Evolutionary conservation across 2,888 invertebrate species (phyloP).

Genomic region (Tetramorium bicarinatum): DNA sequence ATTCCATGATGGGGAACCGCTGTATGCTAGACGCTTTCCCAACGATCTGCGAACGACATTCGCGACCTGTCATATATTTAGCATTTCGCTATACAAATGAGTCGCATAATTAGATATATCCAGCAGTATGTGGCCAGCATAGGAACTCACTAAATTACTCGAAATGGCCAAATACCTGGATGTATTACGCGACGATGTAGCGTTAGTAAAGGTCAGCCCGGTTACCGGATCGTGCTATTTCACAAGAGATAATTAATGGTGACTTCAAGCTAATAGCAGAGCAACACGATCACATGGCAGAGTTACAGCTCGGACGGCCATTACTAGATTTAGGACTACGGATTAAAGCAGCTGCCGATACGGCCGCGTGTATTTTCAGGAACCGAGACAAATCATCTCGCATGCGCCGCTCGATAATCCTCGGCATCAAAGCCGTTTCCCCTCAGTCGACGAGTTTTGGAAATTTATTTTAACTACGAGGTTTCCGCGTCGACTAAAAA

Average conservation of each 20-base stretch:
- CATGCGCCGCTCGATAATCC: slow-evolving; percentile 25
- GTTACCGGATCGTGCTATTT: slow-evolving; percentile 72
- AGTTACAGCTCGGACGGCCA: slow-evolving; percentile 63
- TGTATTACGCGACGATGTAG: slow-evolving; percentile 77
- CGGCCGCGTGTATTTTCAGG: slow-evolving; percentile 15
- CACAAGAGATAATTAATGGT: slow-evolving; percentile 77
- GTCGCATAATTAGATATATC: slow-evolving; percentile 65
- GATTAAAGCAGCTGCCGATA: slow-evolving; percentile 60
- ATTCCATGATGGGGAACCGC: neutral
- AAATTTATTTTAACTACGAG: slow-evolving; percentile 2
- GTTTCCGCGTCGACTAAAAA: neutral
- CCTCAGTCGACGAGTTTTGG: neutral
- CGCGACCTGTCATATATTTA: slow-evolving; percentile 42
- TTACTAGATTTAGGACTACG: slow-evolving; percentile 66
- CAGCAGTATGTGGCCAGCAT: slow-evolving; percentile 32
- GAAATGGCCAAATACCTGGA: slow-evolving; percentile 80
- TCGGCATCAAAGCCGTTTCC: neutral
- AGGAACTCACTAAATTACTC: slow-evolving; percentile 77
- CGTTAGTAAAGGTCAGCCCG: slow-evolving; percentile 61
- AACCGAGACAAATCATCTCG: slow-evolving; percentile 36
- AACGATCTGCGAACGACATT: slow-evolving; percentile 18
- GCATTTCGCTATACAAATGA: slow-evolving; percentile 42
- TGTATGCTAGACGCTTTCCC: neutral
- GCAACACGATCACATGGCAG: slow-evolving; percentile 72
- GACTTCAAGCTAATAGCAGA: slow-evolving; percentile 76